Conservation (phyloP, 2,113 vertebrate genomes). For the Hippocampus abdominalis region DNA sequence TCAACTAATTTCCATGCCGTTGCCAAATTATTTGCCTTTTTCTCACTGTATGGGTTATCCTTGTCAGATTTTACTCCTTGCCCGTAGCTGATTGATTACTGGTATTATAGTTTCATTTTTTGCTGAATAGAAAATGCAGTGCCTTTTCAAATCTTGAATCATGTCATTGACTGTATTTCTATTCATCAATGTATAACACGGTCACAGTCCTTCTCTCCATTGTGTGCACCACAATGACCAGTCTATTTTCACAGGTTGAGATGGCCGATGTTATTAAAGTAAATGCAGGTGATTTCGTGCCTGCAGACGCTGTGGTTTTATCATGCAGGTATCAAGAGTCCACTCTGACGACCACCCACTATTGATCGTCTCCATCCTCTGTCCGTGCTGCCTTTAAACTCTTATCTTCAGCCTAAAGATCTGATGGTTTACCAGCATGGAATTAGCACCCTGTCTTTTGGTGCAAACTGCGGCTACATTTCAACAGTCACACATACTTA, state of each 20-base stretch:
- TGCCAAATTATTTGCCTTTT: conserved; percentile 13
- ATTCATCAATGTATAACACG: conserved; percentile 2
- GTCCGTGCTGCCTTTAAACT: conserved; percentile 8
- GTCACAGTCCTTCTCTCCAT: conserved; percentile 19
- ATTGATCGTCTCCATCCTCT: conserved; percentile 15
- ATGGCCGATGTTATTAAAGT: conserved; percentile 98
- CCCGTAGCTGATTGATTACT: not conserved
- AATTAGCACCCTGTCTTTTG: not conserved
- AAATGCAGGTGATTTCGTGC: conserved; percentile 94
- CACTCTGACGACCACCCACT: conserved; percentile 72
- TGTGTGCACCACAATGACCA: conserved; percentile 76
- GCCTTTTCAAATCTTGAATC: not conserved
- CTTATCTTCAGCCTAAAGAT: conserved; percentile 77
- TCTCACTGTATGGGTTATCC: not conserved
- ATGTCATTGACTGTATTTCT: conserved; percentile 10
- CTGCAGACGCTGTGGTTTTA: conserved; percentile 93
- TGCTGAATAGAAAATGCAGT: not conserved
- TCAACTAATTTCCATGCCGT: conserved; percentile 9
- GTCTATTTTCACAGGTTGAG: conserved; percentile 93
- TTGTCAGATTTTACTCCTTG: not conserved
- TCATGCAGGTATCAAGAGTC: conserved; percentile 91
- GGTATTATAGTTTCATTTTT: not conserved
- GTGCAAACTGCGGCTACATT: not conserved
- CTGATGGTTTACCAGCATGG: conserved; percentile 71
- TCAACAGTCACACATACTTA: not conserved